Conservation (phyloP, 1,140 invertebrate genomes). For the Polypedilum pembai region DNA sequence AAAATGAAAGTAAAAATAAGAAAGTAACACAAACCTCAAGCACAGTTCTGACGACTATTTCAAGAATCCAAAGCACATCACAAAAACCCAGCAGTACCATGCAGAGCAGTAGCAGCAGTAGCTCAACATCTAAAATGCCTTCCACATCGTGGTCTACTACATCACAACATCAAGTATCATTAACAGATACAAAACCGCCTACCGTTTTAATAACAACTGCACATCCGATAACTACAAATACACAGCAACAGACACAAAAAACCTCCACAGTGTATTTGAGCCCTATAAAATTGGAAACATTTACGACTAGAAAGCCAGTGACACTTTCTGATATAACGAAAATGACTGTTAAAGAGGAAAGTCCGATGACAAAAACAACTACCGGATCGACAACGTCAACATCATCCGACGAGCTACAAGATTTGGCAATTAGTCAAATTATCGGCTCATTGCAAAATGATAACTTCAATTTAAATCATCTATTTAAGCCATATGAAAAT, state of each 20-base stretch:
- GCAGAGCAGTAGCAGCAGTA: slow-evolving; percentile 32
- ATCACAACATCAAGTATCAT: slow-evolving; percentile 26
- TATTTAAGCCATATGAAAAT: not conserved
- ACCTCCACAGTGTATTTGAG: not conserved
- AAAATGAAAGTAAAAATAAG: slow-evolving; percentile 28
- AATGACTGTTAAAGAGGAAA: not conserved
- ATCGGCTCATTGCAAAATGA: slow-evolving; percentile 18
- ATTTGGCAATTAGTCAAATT: slow-evolving; percentile 8
- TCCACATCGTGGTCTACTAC: slow-evolving; percentile 30
- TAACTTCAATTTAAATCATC: slow-evolving; percentile 22
- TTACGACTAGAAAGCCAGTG: not conserved
- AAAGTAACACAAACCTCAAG: not conserved
- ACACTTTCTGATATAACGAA: not conserved
- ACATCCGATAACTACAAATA: not conserved
- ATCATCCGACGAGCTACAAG: not conserved
- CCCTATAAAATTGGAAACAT: not conserved
- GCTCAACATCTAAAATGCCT: slow-evolving; percentile 30
- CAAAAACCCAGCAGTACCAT: slow-evolving; percentile 25
- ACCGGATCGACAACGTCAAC: not conserved
- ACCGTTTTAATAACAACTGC: slow-evolving; percentile 28
- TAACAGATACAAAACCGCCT: slow-evolving; percentile 29
- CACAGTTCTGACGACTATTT: not conserved
- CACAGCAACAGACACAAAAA: slow-evolving; percentile 27
- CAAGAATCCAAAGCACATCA: not conserved
- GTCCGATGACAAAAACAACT: not conserved